A percentile compares a stretch with the other conserved stretches of the same genome.
Conservation (phyloP, 2,113 vertebrate species). For the Rhinolophus ferrumequinum region DNA sequence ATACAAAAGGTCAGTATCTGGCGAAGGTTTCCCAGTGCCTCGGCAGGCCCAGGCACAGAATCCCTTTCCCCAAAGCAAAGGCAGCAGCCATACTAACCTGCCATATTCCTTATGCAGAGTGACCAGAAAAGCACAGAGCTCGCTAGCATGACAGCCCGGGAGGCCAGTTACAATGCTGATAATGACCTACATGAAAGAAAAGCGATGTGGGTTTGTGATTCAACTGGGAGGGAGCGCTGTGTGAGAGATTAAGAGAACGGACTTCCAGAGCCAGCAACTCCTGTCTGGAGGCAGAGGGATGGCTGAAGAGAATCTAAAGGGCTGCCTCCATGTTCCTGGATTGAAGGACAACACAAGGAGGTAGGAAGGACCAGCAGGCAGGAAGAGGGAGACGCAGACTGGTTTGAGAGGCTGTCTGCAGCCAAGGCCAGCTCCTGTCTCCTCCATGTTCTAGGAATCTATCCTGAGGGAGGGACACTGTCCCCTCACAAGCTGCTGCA, state of each 20-base stretch:
- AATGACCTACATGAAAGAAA: conserved; percentile 86
- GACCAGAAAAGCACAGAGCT: conserved; percentile 91
- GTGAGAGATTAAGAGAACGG: background rate
- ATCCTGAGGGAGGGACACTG: background rate
- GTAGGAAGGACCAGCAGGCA: background rate
- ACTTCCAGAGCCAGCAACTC: background rate
- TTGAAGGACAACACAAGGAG: background rate
- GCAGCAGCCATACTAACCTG: conserved; percentile 86
- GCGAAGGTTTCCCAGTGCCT: background rate
- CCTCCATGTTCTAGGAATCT: background rate
- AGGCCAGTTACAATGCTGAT: conserved; percentile 93
- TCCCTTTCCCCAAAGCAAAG: conserved; percentile 38
- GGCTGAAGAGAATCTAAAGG: background rate
- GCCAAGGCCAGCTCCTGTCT: background rate
- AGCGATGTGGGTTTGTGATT: conserved; percentile 23
- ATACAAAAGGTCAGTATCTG: background rate
- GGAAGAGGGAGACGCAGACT: background rate
- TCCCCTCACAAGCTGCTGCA: background rate
- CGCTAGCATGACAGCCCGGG: conserved; percentile 92
- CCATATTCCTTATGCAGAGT: conserved; percentile 91
- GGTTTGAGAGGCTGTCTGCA: background rate
- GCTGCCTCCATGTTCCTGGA: background rate
- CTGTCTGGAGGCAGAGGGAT: background rate
- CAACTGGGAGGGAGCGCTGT: background rate
- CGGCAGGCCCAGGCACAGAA: background rate